Base-by-base conservation (phyloP, 1,140 invertebrate genomes). In the Drosophila sp. region DNA sequence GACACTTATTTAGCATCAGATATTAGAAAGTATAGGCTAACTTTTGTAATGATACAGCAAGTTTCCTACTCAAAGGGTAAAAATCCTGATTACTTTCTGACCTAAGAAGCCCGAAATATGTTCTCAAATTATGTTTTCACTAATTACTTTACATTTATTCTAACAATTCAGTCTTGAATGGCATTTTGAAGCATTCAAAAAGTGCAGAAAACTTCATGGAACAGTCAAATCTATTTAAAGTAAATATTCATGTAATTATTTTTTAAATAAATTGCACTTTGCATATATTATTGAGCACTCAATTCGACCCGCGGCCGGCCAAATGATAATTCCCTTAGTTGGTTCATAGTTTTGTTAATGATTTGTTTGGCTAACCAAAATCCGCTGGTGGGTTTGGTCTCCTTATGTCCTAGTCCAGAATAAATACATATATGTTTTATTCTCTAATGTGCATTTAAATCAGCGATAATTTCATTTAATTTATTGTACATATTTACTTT, bases 261-360 rank as follows among this genome's bases (percentile, higher is more conserved):
- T 41, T 60, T 11, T 50, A 63, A 30, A 47, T 29, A 32, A 61
- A 58, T 40, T 61, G 65, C 47, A 33, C 38, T 35, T 40, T 61
- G 35, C 10, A 23, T 17, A 5, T 4, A 38, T 61, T 25, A 44
- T 30, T 35, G 11, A 35, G 10, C 17, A 3, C n/a, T 25, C 3
- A 6, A 40, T 40, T 23, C 4, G 4, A 33, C 23, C 23, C 44
- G 23, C 60, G 41, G 60, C 27, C 60, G 41, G 60, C 27, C 56
- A 55, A 23, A 17, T 64, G 41, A 54, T 62, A 50, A 73, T 67
- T 78, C 29, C 56, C 69, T 63, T 35, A 27, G 50, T 50, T 57
- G 66, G 57, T 72, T 87, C 72, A 79, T 81, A 76, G 69, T 76
- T 85, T 76, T 79, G 68, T 80, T 89, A 80, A 74, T 82, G 64